Conservation (phyloP, 2,113 vertebrate genomes). For the Hippocampus comes region DNA sequence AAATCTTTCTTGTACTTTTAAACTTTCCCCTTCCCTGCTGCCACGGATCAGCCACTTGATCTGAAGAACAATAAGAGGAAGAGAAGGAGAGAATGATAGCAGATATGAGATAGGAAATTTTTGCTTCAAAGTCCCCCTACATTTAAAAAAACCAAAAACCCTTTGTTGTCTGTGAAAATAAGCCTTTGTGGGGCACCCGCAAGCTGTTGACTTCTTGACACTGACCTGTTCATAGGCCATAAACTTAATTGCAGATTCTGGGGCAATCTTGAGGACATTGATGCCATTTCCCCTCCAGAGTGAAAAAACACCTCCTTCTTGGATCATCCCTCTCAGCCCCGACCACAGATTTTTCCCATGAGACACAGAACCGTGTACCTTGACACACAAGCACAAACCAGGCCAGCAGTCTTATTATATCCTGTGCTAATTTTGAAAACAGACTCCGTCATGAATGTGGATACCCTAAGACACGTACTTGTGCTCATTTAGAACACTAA, state of each 20-base stretch:
- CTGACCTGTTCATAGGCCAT: conserved; percentile 94
- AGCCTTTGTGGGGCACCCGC: no score
- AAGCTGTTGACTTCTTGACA: neutral
- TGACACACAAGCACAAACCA: conserved; percentile 13
- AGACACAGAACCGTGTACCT: conserved; percentile 81
- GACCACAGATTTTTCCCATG: conserved; percentile 78
- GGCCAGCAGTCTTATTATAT: conserved; percentile 1
- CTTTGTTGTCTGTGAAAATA: neutral
- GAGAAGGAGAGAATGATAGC: neutral
- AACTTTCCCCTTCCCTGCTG: conserved; percentile 74
- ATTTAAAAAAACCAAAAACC: neutral
- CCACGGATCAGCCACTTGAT: conserved; percentile 85
- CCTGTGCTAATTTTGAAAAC: neutral
- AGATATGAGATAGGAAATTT: neutral
- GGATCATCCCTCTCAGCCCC: conserved; percentile 80
- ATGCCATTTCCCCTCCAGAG: conserved; percentile 70
- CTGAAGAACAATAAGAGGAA: conserved; percentile 50
- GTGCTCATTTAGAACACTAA: neutral
- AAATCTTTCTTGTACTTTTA: conserved; percentile 85
- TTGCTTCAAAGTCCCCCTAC: neutral
- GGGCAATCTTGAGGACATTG: conserved; percentile 85
- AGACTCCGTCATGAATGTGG: neutral
- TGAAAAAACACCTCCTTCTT: conserved; percentile 83
- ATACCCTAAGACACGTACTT: no score
- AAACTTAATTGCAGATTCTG: conserved; percentile 93